These are phyloP conservation scores for Poecile atricapillus DNA, from an alignment of 2,113 vertebrate species.

Conservation along the genomic window DNA sequence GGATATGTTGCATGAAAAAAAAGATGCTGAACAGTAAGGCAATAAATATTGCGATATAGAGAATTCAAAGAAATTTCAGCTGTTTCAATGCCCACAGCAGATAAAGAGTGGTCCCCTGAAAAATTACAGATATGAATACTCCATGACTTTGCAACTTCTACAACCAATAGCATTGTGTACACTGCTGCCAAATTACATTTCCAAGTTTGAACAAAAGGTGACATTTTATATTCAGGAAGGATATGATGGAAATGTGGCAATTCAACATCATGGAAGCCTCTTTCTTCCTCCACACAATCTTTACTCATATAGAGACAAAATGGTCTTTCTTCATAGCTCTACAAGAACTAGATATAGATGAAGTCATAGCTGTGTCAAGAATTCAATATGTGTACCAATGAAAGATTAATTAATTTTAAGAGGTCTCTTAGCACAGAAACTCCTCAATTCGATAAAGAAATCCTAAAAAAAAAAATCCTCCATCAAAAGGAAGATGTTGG, in stretches of 20 bases:
- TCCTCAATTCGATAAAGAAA: background rate
- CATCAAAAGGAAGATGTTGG: background rate
- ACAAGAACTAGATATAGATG: background rate
- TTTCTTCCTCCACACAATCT: background rate
- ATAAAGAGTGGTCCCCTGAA: background rate
- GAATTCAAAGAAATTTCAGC: background rate
- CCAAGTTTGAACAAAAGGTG: background rate
- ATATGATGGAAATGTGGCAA: background rate
- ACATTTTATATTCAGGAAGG: background rate
- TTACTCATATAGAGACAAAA: background rate
- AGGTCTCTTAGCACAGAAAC: background rate
- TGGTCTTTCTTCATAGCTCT: background rate
- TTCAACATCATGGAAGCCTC: background rate
- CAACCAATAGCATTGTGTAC: accelerated
- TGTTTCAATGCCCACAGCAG: background rate
- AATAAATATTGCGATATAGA: background rate
- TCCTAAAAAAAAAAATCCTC: background rate
- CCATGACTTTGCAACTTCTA: background rate
- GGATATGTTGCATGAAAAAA: background rate
- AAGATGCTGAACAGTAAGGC: background rate
- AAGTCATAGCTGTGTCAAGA: background rate
- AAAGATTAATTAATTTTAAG: background rate
- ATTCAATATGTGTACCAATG: background rate
- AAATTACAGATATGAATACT: background rate
- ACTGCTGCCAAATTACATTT: background rate